Evolutionary conservation across 1,140 invertebrate species (phyloP).

Genomic region (Latrodectus geometricus): DNA sequence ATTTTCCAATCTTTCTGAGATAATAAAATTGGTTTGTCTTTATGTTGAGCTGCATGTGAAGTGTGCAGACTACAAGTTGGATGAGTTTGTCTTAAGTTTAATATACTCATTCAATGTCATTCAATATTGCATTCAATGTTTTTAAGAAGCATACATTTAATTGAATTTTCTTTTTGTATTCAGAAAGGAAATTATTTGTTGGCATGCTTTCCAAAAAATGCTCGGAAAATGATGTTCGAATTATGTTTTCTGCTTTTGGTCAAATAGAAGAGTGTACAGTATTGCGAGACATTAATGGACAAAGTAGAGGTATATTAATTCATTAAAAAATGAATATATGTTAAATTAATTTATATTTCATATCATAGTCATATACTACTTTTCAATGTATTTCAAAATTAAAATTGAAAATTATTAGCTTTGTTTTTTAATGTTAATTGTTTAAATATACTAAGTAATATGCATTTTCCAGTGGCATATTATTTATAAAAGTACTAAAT

Average conservation of each 20-base stretch:
- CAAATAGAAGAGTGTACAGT: constrained; percentile 98
- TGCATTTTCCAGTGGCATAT: too few relatives aligned
- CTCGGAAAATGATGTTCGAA: constrained; percentile 95
- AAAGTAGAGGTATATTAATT: constrained; percentile 82
- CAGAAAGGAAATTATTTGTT: constrained; percentile 98
- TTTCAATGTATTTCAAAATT: background rate
- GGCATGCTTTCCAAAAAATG: constrained; percentile 99
- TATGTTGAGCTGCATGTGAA: too few relatives aligned
- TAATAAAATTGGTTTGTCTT: too few relatives aligned
- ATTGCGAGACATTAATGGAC: constrained; percentile 89
- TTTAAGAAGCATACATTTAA: too few relatives aligned
- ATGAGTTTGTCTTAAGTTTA: too few relatives aligned
- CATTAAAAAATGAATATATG: background rate
- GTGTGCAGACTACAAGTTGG: too few relatives aligned
- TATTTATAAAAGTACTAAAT: too few relatives aligned
- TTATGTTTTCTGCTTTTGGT: constrained; percentile 92
- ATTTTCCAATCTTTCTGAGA: too few relatives aligned
- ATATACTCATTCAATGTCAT: too few relatives aligned
- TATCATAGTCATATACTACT: background rate
- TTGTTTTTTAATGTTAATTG: background rate
- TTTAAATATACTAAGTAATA: too few relatives aligned
- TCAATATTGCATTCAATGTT: too few relatives aligned
- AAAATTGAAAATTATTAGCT: background rate
- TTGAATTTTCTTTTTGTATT: constrained; percentile 68
- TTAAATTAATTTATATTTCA: background rate